phyloP scores from a whole-genome alignment of 2,888 invertebrate genomes.

The Acronicta alni region DNA sequence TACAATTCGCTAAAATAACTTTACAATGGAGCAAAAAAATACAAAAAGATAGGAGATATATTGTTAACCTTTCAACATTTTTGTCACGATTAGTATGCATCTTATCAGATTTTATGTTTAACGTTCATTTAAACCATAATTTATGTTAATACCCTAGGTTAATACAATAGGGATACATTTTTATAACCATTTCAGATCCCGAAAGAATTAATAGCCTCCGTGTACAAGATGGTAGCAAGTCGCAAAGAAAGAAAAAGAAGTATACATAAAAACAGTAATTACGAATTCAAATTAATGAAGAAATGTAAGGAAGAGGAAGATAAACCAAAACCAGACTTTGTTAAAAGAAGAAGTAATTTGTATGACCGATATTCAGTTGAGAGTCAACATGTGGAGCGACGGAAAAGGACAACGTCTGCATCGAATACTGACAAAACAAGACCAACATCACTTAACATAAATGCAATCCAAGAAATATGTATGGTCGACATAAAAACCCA shows the following conservation, averaged over 20 bases:
- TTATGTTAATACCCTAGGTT: too few species aligned
- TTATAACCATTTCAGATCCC: slow-evolving; percentile 87
- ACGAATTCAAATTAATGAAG: slow-evolving; percentile 75
- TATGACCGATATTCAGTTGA: slow-evolving; percentile 82
- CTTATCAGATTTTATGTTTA: too few species aligned
- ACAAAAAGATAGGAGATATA: too few species aligned
- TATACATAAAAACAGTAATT: slow-evolving; percentile 84
- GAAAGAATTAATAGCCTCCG: slow-evolving; percentile 92
- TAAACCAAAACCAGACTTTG: slow-evolving; percentile 64
- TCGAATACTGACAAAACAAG: slow-evolving; percentile 70
- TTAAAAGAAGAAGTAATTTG: slow-evolving; percentile 84
- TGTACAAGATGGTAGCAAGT: slow-evolving; percentile 93
- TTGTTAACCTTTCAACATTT: too few species aligned
- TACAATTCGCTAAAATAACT: too few species aligned
- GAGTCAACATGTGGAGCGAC: slow-evolving; percentile 80
- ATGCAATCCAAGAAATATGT: slow-evolving; percentile 85
- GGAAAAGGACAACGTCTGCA: slow-evolving; percentile 75
- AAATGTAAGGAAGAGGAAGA: slow-evolving; percentile 74
- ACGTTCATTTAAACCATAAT: too few species aligned
- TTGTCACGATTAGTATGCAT: too few species aligned
- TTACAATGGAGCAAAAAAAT: too few species aligned
- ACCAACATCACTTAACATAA: slow-evolving; percentile 78
- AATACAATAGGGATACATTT: too few species aligned
- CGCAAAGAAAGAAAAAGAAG: slow-evolving; percentile 90
- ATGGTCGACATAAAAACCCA: slow-evolving; percentile 86